Conservation (phyloP, 2,888 invertebrate genomes). For the Drosophila subquinaria region DNA sequence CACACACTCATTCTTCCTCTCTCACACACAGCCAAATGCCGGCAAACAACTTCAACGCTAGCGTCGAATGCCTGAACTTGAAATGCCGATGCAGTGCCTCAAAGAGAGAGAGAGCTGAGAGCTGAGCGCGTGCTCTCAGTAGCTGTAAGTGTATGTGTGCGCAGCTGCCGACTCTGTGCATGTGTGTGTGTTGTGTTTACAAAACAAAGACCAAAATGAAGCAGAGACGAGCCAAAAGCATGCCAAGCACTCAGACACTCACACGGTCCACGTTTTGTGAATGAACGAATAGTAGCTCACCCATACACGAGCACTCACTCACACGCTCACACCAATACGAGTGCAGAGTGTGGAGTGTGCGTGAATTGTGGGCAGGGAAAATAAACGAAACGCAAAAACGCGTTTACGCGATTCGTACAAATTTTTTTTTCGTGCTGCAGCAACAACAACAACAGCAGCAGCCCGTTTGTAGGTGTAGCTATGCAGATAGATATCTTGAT, state of each 20-base stretch:
- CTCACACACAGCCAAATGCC: conserved; percentile 62
- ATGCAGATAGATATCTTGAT: conserved; percentile 49
- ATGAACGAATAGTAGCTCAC: conserved; percentile 81
- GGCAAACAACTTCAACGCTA: conserved; percentile 70
- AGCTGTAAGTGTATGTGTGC: conserved; percentile 35
- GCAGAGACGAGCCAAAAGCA: conserved; percentile 71
- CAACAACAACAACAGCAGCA: conserved; percentile 48
- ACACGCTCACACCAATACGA: conserved; percentile 41
- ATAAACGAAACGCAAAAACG: conserved; percentile 83
- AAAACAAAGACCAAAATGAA: conserved; percentile 73
- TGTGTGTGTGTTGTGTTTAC: conserved; percentile 72
- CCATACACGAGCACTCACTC: conserved; percentile 51
- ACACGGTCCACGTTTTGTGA: conserved; percentile 71
- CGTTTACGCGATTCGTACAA: conserved; percentile 85
- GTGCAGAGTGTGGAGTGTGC: conserved; percentile 42
- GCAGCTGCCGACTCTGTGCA: conserved; percentile 65
- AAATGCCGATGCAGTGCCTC: conserved; percentile 73
- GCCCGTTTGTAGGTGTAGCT: conserved; percentile 68
- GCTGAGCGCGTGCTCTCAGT: conserved; percentile 49
- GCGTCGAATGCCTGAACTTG: conserved; percentile 70
- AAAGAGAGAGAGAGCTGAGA: conserved; percentile 18
- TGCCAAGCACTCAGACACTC: conserved; percentile 61
- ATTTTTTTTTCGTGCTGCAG: conserved; percentile 56
- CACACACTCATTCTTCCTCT: conserved; percentile 3
- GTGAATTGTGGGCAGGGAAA: conserved; percentile 85